phyloP scores from a whole-genome alignment of 1,140 invertebrate genomes.

The Drosophila pectinifera region DNA sequence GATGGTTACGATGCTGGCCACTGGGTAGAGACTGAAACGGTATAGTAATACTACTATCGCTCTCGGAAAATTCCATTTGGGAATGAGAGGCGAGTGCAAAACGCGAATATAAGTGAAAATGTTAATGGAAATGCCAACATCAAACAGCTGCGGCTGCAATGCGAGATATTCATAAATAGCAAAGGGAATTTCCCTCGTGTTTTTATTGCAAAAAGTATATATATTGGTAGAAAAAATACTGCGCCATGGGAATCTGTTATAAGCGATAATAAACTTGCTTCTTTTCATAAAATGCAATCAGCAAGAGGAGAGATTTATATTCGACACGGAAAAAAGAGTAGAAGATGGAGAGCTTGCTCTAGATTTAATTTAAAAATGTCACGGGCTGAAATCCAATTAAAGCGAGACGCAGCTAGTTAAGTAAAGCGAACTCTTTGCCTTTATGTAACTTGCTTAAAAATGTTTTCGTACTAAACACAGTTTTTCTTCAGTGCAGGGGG shows the following conservation, averaged over 20 bases:
- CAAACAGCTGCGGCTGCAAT: slow-evolving; percentile 24
- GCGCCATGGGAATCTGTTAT: neutral
- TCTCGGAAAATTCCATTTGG: slow-evolving; percentile 31
- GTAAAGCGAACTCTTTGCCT: too few relatives aligned
- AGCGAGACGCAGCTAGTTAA: too few relatives aligned
- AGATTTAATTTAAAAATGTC: neutral
- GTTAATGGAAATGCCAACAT: slow-evolving; percentile 35
- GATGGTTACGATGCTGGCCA: slow-evolving; percentile 9
- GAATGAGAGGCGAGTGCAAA: slow-evolving; percentile 18
- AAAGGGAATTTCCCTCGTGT: neutral
- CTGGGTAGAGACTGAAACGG: slow-evolving; percentile 25
- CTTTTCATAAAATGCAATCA: slow-evolving; percentile 9
- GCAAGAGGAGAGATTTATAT: neutral
- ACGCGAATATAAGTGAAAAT: slow-evolving; percentile 23
- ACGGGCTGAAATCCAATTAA: too few relatives aligned
- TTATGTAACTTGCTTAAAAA: neutral
- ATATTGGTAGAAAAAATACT: neutral
- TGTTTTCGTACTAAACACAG: neutral
- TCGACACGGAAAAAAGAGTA: neutral
- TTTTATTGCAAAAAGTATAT: slow-evolving; percentile 2
- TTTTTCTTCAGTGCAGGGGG: slow-evolving; percentile 4
- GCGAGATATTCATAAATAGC: slow-evolving; percentile 1
- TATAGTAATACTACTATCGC: slow-evolving; percentile 13
- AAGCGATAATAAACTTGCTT: neutral
- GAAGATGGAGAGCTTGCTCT: neutral